Evolutionary conservation across 2,888 invertebrate genomes (phyloP), one percentile per base, ranked within the genome.

Genomic region (Serrognathus titanus): DNA sequence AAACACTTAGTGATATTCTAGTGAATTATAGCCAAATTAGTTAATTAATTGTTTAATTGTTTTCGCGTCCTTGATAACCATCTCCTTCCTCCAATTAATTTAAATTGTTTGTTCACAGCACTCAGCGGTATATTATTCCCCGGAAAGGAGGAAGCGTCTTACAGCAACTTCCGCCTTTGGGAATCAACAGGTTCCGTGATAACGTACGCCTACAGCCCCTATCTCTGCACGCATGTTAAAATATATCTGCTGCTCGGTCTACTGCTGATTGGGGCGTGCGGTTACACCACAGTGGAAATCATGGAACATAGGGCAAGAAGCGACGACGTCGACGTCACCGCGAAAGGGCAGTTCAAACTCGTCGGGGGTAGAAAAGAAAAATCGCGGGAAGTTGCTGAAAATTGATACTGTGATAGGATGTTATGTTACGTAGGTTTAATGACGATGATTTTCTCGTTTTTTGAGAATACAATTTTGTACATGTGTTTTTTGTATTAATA

Each of bases 151-250:
- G 94, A 94, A 71, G 93, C 94, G 0, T 92, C 94, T 0, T 96
- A 92, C 76, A 92, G 94, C 63, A 95, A 94, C 79, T 95, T 95
- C 77, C 83, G 94, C 7, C 78, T 96, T 48, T 96, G 94, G 94
- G 94, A 95, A 75, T 88, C 94, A 0, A 84, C 91, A 0, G 96
- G 95, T 50, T 94, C 94, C 57, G 92, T 94, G 10, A 83, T 94
- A 53, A 88, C 92, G 1, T 95, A 94, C 68, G 84, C 86, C 0
- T 86, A 89, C 55, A 92, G 90, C 45, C 87, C 90, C 2, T 87
- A 87, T 69, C 76, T 93, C 4, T 90, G 91, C 69, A 89, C 90
- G 0, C 78, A 83, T 50, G 80, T 85, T 0, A 93, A 93, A 69
- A 74, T 93, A 5, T 84, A 85, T 69, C 78, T 88, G 35, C 79